Conservation (phyloP, 2,113 vertebrate species). For the Protobothrops mucrosquamatus region DNA sequence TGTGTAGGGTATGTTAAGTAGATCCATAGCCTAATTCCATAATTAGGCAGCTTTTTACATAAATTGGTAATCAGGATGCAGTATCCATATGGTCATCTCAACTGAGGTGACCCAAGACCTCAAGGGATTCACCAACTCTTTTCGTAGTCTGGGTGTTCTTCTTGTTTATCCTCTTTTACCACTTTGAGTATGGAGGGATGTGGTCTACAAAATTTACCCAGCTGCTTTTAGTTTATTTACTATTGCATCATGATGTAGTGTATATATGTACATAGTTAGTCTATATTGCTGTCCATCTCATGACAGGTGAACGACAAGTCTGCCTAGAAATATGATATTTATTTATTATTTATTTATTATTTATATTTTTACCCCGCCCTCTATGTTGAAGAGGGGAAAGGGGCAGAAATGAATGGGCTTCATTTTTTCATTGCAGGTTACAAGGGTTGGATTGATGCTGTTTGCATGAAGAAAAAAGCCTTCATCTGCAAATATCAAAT, state of each 20-base stretch:
- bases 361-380: too few relatives aligned
- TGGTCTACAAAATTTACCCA: not conserved
- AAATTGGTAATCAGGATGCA: too few relatives aligned
- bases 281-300: not conserved
- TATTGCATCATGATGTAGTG: not conserved
- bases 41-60: too few relatives aligned
- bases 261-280: not conserved
- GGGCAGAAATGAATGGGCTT: not conserved
- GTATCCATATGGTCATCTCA: too few relatives aligned
- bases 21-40: too few relatives aligned
- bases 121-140: not conserved
- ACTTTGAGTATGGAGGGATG: not conserved
- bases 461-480: not conserved
- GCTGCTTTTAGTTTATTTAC: not conserved
- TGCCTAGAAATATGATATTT: not conserved
- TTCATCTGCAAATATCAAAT: not conserved
- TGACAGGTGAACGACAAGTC: not conserved
- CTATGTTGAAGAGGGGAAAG: not conserved
- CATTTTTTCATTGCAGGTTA: not conserved
- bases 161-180: too few relatives aligned
- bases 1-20: too few relatives aligned
- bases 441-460: not conserved
- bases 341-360: too few relatives aligned
- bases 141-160: not conserved
- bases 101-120: not conserved